These are phyloP conservation scores for Phyllotreta striolata DNA, from an alignment of 2,888 invertebrate genomes.

Conservation along the genomic window DNA sequence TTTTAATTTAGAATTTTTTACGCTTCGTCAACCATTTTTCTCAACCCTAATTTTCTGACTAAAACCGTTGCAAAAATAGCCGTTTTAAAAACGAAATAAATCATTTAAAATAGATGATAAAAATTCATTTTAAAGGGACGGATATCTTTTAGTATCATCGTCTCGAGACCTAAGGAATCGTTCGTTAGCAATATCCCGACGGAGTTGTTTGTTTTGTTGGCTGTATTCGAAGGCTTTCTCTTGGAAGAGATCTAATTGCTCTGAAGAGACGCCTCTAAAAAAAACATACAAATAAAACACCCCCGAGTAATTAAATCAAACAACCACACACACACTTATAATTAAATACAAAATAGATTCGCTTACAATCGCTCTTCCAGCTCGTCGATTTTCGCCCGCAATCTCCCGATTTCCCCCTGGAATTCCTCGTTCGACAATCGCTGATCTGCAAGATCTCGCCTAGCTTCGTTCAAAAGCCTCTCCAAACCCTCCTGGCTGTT, in stretches of 20 bases:
- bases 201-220: constrained; percentile 64
- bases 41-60: neutral
- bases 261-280: constrained; percentile 48
- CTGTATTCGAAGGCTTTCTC: constrained; percentile 65
- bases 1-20: constrained; percentile 18
- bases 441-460: constrained; percentile 70
- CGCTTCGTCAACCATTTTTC: constrained; percentile 9
- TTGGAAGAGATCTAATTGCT: constrained; percentile 64
- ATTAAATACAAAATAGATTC: constrained; percentile 25
- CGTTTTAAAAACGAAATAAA: constrained; percentile 1
- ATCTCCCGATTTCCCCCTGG: constrained; percentile 67
- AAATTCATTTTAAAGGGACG: constrained; percentile 51
- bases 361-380: constrained; percentile 65
- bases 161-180: constrained; percentile 62
- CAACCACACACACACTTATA: constrained; percentile 17
- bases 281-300: constrained; percentile 7
- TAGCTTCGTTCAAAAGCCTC: constrained; percentile 65
- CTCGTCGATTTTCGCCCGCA: constrained; percentile 66
- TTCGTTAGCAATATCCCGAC: constrained; percentile 65
- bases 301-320: constrained; percentile 14
- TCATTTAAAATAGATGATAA: neutral
- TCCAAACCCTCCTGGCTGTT: constrained; percentile 66
- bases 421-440: constrained; percentile 71
- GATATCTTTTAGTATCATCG: constrained; percentile 58
- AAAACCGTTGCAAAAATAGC: neutral